Base-by-base conservation (phyloP, 2,797 vertebrate species). In the Alfaro cultratus region DNA sequence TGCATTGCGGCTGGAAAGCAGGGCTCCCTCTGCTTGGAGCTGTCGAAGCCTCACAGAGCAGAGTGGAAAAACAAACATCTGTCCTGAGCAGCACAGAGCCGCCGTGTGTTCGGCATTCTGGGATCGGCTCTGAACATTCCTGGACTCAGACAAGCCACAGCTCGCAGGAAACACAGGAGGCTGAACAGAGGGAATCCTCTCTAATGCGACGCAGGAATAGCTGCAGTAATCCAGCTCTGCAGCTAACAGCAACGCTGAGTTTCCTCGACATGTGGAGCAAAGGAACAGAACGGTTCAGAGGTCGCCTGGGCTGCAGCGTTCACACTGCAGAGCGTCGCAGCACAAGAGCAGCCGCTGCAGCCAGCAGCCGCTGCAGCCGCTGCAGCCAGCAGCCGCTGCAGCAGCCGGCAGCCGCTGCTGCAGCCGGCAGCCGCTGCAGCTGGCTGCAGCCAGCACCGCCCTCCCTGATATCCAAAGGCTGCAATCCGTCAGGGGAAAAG, bases 61-160 rank as follows among this genome's bases (percentile, higher is more conserved):
- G 93, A 86, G 90, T 92, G 93, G 94, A 95, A 95, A 95, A 94
- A 93, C 93, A 95, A 95, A 95, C 88, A 95, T 89, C 89, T 85
- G 80, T 91, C 84, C 88, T 80, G 82, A 81, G 92, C 92, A 90
- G 92, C 91, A 94, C 94, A 95, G 92, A 93, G 92, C 89, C 88
- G 93, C 92, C 91, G 93, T 95, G 94, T 95, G 91, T 93, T 92
- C 84, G 80, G 89, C 77, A 73, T 73, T 86, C 90, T 86, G 57
- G 86, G 88, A 95, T 94, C 92, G 84, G 77, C 87, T 88, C 86
- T 80, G 90, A 87, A 84, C 89, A 94, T 95, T 95, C 93, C 94
- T 93, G 88, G 80, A 92, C 89, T 85, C 87, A 92, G 92, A 94
- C 91, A 86, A 92, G 92, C 92, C 86, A 49, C 88, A 81, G 89